Conservation (phyloP, 2,113 vertebrate species). For the Caranx melampygus region DNA sequence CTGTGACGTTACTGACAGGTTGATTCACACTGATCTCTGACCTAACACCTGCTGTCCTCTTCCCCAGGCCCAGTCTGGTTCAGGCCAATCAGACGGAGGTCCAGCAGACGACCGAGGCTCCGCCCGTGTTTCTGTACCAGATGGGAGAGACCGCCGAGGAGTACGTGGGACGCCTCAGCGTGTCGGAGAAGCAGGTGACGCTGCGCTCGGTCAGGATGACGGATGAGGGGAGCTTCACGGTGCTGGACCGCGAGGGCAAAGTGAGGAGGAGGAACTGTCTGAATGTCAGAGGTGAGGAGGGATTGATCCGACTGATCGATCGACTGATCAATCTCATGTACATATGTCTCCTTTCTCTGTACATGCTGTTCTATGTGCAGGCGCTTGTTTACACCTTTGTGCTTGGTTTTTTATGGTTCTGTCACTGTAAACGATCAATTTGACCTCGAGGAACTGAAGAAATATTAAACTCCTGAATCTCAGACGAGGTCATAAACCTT, state of each 20-base stretch:
- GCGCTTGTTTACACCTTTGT: neutral
- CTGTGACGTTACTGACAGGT: neutral
- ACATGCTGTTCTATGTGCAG: neutral
- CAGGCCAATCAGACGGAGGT: constrained; percentile 51
- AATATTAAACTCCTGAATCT: neutral
- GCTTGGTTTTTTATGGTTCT: neutral
- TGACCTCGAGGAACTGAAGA: neutral
- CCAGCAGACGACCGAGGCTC: constrained; percentile 57
- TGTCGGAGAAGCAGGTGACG: constrained; percentile 63
- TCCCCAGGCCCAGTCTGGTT: constrained; percentile 42
- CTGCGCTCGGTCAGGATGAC: constrained; percentile 75
- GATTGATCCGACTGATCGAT: neutral
- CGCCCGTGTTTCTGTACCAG: constrained; percentile 65
- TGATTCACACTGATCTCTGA: neutral
- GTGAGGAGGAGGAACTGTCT: constrained; percentile 77
- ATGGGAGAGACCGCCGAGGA: constrained; percentile 56
- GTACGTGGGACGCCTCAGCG: constrained; percentile 74
- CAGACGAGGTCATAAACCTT: neutral
- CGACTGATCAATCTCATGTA: neutral
- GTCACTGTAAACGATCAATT: neutral
- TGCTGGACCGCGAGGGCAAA: constrained; percentile 76
- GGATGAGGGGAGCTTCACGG: constrained; percentile 82
- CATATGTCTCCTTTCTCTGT: neutral
- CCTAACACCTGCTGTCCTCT: neutral
- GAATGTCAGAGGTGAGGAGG: constrained; percentile 80